Base-by-base conservation (phyloP, 1,140 invertebrate genomes). In the Bradynema listronoti region DNA sequence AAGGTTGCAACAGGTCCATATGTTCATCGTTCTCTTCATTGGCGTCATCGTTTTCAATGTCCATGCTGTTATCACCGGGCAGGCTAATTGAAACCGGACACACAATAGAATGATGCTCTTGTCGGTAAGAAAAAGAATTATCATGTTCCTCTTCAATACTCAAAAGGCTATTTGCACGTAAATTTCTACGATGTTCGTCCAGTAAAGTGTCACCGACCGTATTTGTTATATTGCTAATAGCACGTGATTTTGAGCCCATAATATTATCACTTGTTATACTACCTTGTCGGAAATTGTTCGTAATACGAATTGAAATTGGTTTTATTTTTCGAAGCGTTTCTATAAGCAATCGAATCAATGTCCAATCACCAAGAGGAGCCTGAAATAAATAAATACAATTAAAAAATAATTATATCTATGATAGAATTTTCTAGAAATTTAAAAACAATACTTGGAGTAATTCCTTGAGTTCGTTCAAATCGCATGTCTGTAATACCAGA, bases 311-410 rank as follows among this genome's bases (percentile, higher is more conserved):
- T 27, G 51, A 16, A 32, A 41, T 39, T 43, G 69, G 69, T 30
- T 56, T 67, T 69, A 59, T 66, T 50, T 68, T 58, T 27, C 77
- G 66, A 3, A 77, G 54, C 7, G 73, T 73, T 56, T 78, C 76
- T 25, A 78, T 56, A 6, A 77, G 46, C 30, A 77, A 46, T 52
- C 63, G 60, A 33, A 77, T 52, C 16, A 77, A 53, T 7, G 73
- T 76, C 74, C 74, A 77, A 56, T 77, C 74, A 29, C 74, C 74
- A 7, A 77, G 59, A 16, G 65, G 67, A 27, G 56, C 19, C 65
- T 71, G 24, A 33, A 68, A 22, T 30, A 19, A 41, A n/a, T 29
- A 61, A n/a, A 33, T 54, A 29, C 7, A 9, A 9, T 11, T 6
- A 58, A 14, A 42, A 70, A 14, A 32, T 27, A 56, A 14, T 64